Conservation (phyloP, 2,888 invertebrate genomes). For the Gastrophysa polygoni region DNA sequence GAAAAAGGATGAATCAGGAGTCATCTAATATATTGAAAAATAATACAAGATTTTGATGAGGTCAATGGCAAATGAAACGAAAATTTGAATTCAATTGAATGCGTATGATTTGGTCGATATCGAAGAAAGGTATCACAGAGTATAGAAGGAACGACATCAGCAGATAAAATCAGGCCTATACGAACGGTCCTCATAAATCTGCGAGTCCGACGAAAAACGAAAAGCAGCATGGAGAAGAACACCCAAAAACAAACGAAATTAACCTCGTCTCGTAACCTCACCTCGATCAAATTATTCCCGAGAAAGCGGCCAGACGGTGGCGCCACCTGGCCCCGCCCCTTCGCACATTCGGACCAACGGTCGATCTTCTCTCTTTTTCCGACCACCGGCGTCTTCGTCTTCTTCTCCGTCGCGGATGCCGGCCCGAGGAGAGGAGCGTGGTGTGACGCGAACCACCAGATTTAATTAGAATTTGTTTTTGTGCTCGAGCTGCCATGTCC, state of each 20-base stretch:
- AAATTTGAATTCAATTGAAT: too few species aligned
- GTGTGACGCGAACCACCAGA: constrained; percentile 32
- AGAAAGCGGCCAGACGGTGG: constrained; percentile 40
- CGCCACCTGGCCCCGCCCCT: constrained; percentile 52
- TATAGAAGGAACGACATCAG: too few species aligned
- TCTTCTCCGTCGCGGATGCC: constrained; percentile 29
- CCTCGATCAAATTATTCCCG: constrained; percentile 35
- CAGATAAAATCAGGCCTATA: too few species aligned
- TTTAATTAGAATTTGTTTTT: constrained; percentile 51
- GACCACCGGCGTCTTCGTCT: constrained; percentile 20
- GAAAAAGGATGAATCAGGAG: too few species aligned
- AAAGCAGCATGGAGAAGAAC: background rate
- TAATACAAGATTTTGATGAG: too few species aligned
- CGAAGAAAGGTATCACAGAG: too few species aligned
- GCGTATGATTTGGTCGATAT: too few species aligned
- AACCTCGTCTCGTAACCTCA: constrained; percentile 31
- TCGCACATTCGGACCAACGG: constrained; percentile 33
- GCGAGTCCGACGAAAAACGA: background rate
- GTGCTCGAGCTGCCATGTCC: constrained; percentile 37
- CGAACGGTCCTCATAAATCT: background rate
- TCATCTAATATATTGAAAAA: too few species aligned
- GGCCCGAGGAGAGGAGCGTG: constrained; percentile 11
- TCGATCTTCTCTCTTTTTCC: constrained; percentile 29
- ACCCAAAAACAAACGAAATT: constrained; percentile 19
- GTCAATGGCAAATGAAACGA: too few species aligned